Evolutionary conservation across 2,797 vertebrate species (phyloP).

Genomic region (Aldrovandia affinis): DNA sequence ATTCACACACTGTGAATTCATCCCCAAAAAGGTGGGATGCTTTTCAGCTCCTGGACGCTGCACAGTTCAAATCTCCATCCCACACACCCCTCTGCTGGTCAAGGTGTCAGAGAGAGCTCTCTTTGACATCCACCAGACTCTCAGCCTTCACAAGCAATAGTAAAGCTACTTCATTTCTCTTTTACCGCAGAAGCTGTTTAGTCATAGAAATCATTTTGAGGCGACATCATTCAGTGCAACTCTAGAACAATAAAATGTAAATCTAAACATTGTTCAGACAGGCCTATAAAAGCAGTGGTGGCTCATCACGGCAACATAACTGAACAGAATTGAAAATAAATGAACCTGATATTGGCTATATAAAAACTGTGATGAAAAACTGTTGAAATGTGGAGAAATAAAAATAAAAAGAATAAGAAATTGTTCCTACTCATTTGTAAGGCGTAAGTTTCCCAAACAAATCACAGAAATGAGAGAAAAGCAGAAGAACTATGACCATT

Average conservation of each 20-base stretch:
- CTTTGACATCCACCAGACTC: not conserved
- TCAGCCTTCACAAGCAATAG: not conserved
- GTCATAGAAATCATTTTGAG: slow-evolving; percentile 11
- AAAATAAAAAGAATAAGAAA: not conserved
- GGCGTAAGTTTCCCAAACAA: not conserved
- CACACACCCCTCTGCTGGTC: not conserved
- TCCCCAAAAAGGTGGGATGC: too few species aligned
- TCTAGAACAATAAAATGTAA: not conserved
- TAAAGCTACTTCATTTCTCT: slow-evolving; percentile 22
- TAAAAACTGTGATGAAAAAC: not conserved
- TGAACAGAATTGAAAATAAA: slow-evolving; percentile 4
- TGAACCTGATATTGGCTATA: not conserved
- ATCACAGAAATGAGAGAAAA: not conserved
- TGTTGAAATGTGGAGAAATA: not conserved
- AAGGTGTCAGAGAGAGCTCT: not conserved
- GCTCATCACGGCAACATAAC: not conserved
- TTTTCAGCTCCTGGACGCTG: not conserved
- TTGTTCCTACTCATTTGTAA: not conserved
- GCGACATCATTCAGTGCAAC: slow-evolving; percentile 27
- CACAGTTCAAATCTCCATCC: not conserved
- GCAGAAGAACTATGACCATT: not conserved
- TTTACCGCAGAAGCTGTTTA: not conserved
- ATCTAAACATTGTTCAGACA: slow-evolving; percentile 4
- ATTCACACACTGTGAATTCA: too few species aligned
- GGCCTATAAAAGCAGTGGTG: not conserved